A percentile compares a stretch with the other conserved stretches of the same genome.
phyloP scores from a whole-genome alignment of 2,797 vertebrate species.

The Dendrocincla fuliginosa region DNA sequence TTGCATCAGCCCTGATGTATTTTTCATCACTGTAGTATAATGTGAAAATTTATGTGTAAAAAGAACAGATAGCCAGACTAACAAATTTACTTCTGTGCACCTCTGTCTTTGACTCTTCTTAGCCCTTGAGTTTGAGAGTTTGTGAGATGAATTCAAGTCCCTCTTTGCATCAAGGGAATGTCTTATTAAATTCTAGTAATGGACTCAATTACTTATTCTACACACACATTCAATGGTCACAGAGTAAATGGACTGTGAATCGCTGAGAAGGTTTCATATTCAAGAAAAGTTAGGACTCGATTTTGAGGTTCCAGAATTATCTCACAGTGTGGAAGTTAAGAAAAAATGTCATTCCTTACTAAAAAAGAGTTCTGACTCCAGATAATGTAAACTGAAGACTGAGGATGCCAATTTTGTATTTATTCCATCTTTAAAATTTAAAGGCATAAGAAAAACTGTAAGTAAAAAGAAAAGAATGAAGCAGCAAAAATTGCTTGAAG shows the following conservation, averaged over 20 bases:
- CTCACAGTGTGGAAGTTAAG: neutral
- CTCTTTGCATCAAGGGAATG: neutral
- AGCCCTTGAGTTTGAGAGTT: neutral
- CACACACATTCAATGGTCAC: neutral
- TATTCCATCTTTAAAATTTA: neutral
- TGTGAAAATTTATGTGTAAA: neutral
- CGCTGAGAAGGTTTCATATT: neutral
- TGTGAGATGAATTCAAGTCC: neutral
- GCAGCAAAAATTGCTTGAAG: neutral
- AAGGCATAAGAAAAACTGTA: neutral
- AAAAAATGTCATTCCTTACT: neutral
- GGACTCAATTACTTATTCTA: neutral
- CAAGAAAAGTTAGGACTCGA: neutral
- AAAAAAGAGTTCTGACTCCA: neutral
- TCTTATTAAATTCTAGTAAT: neutral
- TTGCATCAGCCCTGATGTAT: neutral
- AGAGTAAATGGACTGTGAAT: neutral
- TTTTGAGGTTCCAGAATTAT: neutral
- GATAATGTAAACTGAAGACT: neutral
- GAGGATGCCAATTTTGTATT: neutral
- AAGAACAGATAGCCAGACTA: neutral
- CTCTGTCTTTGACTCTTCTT: neutral
- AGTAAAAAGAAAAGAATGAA: neutral
- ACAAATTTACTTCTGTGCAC: neutral
- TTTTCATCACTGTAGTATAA: neutral